phyloP scores from a whole-genome alignment of 1,140 invertebrate genomes.

The Phymorhynchus buccinoides region DNA sequence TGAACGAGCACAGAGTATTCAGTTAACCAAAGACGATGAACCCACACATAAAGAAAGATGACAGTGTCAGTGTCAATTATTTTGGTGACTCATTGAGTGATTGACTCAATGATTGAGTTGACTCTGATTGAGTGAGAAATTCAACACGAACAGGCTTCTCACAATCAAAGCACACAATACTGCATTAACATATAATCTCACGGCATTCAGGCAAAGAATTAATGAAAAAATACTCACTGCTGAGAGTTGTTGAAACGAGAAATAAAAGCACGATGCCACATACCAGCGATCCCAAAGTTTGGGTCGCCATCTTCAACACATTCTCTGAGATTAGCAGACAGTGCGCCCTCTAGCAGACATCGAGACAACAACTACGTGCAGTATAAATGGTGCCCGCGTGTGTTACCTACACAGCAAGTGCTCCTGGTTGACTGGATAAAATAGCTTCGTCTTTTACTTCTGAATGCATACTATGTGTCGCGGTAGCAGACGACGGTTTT shows the following conservation, averaged over 20 bases:
- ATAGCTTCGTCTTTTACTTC: not conserved
- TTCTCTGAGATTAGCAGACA: slow-evolving; percentile 11
- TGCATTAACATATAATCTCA: too few relatives aligned
- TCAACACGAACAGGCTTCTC: too few relatives aligned
- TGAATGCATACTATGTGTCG: not conserved
- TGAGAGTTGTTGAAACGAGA: not conserved
- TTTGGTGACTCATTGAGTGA: too few relatives aligned
- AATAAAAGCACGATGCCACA: slow-evolving; percentile 22
- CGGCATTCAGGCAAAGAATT: too few relatives aligned
- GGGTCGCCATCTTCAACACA: slow-evolving; percentile 36
- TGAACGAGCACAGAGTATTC: too few relatives aligned
- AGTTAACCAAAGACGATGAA: too few relatives aligned
- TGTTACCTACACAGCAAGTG: not conserved
- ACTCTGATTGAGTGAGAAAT: too few relatives aligned
- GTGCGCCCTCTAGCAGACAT: slow-evolving; percentile 33
- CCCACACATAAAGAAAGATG: too few relatives aligned
- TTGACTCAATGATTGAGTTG: too few relatives aligned
- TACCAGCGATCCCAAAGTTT: slow-evolving; percentile 33
- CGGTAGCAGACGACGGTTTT: not conserved
- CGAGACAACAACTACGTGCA: not conserved
- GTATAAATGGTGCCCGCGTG: not conserved
- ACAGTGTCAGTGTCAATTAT: too few relatives aligned
- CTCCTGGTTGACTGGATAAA: not conserved
- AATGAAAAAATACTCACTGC: slow-evolving; percentile 3
- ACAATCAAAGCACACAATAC: too few relatives aligned